A percentile compares a stretch with the other conserved stretches of the same genome.
phyloP scores from a whole-genome alignment of 2,888 invertebrate species.

The Smittia aterrima region DNA sequence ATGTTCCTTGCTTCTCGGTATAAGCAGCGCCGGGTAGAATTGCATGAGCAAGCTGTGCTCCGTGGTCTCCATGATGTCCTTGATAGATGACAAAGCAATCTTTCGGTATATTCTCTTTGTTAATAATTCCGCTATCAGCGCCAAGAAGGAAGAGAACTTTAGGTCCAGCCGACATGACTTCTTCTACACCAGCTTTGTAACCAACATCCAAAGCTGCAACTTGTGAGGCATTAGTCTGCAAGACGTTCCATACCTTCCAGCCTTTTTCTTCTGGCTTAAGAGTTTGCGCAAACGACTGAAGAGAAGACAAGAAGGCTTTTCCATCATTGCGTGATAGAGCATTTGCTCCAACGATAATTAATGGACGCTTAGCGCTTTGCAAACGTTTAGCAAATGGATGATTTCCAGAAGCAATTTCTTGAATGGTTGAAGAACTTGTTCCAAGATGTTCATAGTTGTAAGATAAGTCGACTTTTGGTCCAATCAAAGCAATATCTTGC shows the following conservation, averaged over 20 bases:
- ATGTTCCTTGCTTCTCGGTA: conserved; percentile 97
- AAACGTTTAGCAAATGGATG: conserved; percentile 70
- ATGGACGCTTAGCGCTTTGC: conserved; percentile 79
- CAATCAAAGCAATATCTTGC: conserved; percentile 79
- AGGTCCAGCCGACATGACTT: conserved; percentile 61
- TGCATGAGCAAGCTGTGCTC: conserved; percentile 89
- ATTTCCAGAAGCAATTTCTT: conserved; percentile 69
- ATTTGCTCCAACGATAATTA: conserved; percentile 88
- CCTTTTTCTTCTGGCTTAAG: conserved; percentile 54
- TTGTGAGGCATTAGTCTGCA: conserved; percentile 89
- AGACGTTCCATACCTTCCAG: conserved; percentile 86
- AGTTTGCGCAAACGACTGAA: conserved; percentile 68
- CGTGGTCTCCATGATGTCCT: conserved; percentile 95
- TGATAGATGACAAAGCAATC: conserved; percentile 87
- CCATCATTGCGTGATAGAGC: conserved; percentile 77
- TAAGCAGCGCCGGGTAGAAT: conserved; percentile 95
- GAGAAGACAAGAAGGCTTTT: conserved; percentile 69
- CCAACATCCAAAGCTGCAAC: conserved; percentile 96
- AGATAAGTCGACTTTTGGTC: conserved; percentile 86
- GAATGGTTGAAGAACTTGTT: conserved; percentile 69
- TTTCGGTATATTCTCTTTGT: conserved; percentile 72
- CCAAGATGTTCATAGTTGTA: conserved; percentile 93
- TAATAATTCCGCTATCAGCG: conserved; percentile 84
- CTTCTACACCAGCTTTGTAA: conserved; percentile 72
- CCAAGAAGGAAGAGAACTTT: conserved; percentile 86